These are phyloP conservation scores for Eupleurogrammus muticus DNA, from an alignment of 2,797 vertebrate genomes.

Conservation along the genomic window DNA sequence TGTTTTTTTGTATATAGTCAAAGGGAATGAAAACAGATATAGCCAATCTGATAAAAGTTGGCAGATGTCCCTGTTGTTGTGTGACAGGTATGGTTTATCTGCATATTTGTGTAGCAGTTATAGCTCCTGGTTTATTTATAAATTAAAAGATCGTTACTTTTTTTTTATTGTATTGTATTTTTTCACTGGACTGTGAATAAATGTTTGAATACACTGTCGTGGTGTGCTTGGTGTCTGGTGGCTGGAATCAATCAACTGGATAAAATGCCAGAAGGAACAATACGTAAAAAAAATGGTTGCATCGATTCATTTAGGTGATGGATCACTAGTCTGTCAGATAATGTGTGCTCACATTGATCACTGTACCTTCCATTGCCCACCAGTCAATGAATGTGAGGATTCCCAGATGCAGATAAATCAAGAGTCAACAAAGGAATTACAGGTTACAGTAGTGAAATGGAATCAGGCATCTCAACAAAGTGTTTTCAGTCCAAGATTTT, in stretches of 20 bases:
- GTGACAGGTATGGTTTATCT: slow-evolving; percentile 58
- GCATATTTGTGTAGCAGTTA: slow-evolving; percentile 37
- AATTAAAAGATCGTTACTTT: slow-evolving; percentile 18
- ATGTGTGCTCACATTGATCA: slow-evolving; percentile 66
- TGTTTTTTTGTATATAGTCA: slow-evolving; percentile 42
- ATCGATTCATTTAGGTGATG: slow-evolving; percentile 66
- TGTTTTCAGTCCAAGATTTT: neutral
- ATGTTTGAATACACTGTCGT: neutral
- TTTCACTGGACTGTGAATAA: slow-evolving; percentile 13
- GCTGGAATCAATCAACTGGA: slow-evolving; percentile 15
- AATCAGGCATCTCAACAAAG: slow-evolving; percentile 31
- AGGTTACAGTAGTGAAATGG: slow-evolving; percentile 31
- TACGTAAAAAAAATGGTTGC: slow-evolving; percentile 39
- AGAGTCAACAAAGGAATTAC: slow-evolving; percentile 39
- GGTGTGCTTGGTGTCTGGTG: neutral
- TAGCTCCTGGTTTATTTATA: slow-evolving; percentile 40
- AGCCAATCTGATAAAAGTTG: slow-evolving; percentile 55
- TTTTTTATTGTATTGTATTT: slow-evolving; percentile 16
- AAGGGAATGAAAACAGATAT: slow-evolving; percentile 31
- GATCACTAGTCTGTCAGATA: slow-evolving; percentile 46
- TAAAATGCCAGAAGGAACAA: slow-evolving; percentile 21
- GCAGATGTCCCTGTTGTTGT: slow-evolving; percentile 54
- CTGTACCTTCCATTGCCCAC: slow-evolving; percentile 27
- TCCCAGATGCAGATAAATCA: slow-evolving; percentile 59
- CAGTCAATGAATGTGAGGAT: slow-evolving; percentile 58